These are phyloP conservation scores for Leptinotarsa tumamoca DNA, from an alignment of 2,888 invertebrate species.

Conservation along the genomic window DNA sequence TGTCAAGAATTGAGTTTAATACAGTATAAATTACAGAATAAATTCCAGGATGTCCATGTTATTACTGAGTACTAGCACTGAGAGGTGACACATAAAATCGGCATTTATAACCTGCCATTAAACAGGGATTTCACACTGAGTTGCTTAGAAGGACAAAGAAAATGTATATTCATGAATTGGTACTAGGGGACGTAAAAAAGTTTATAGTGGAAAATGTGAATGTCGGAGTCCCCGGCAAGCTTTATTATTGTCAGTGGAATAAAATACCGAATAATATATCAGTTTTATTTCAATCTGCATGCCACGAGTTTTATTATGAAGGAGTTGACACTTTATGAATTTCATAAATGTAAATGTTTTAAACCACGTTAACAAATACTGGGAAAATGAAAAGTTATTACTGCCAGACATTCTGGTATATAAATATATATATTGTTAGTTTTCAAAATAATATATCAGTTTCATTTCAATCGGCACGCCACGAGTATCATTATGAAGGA, in stretches of 20 bases:
- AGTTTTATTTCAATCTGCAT: slow-evolving; percentile 4
- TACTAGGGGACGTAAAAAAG: slow-evolving; percentile 12
- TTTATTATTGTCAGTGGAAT: slow-evolving; percentile 5
- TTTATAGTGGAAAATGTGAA: slow-evolving; percentile 12
- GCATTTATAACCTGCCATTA: slow-evolving; percentile 36
- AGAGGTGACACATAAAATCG: slow-evolving; percentile 39
- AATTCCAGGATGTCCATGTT: slow-evolving; percentile 10
- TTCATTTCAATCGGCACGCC: neutral
- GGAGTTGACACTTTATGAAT: neutral
- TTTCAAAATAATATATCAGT: neutral
- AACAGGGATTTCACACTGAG: slow-evolving; percentile 18
- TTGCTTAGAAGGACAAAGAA: slow-evolving; percentile 8
- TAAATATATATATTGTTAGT: no score
- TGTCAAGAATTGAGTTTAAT: neutral
- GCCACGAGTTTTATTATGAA: slow-evolving; percentile 5
- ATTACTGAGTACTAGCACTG: slow-evolving; percentile 30
- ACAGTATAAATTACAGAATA: neutral
- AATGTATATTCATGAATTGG: slow-evolving; percentile 19
- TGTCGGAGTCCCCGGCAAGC: neutral
- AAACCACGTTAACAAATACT: no score
- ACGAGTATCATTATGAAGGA: neutral
- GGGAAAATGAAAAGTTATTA: no score
- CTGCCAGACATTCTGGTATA: no score
- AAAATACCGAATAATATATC: neutral
- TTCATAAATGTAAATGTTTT: neutral